A percentile compares a stretch with the other conserved stretches of the same genome.
phyloP scores from a whole-genome alignment of 2,888 invertebrate genomes.

The Hemaris fuciformis region DNA sequence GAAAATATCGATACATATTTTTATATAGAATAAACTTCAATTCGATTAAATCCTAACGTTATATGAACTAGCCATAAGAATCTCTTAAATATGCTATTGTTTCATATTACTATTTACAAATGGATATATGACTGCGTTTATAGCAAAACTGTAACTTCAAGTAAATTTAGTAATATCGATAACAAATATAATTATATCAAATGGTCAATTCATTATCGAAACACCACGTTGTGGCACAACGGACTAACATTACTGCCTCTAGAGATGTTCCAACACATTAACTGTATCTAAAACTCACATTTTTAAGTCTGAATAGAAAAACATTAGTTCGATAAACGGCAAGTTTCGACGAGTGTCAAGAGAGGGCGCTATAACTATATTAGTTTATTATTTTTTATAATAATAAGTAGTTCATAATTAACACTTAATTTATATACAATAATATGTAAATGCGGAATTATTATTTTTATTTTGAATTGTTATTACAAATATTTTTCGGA shows the following conservation, averaged over 20 bases:
- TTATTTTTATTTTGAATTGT: no score
- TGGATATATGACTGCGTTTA: neutral
- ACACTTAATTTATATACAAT: no score
- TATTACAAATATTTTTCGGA: neutral
- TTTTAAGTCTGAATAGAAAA: no score
- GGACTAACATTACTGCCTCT: neutral
- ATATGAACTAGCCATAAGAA: neutral
- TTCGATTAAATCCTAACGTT: neutral
- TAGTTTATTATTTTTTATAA: neutral
- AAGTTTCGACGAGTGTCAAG: neutral
- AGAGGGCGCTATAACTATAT: neutral
- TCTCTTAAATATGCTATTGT: neutral
- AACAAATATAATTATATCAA: conserved; percentile 8
- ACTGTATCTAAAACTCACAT: neutral
- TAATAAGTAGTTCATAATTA: neutral
- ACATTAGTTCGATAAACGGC: no score
- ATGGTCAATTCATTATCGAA: neutral
- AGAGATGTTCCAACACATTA: neutral
- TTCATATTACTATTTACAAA: neutral
- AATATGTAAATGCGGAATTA: neutral
- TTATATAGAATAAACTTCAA: neutral
- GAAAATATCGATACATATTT: neutral
- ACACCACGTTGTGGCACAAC: neutral
- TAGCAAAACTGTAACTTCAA: neutral
- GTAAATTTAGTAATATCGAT: neutral